Evolutionary conservation across 1,140 invertebrate genomes (phyloP), one percentile per base, ranked within the genome.

Genomic region (Temnothorax nylanderi): DNA sequence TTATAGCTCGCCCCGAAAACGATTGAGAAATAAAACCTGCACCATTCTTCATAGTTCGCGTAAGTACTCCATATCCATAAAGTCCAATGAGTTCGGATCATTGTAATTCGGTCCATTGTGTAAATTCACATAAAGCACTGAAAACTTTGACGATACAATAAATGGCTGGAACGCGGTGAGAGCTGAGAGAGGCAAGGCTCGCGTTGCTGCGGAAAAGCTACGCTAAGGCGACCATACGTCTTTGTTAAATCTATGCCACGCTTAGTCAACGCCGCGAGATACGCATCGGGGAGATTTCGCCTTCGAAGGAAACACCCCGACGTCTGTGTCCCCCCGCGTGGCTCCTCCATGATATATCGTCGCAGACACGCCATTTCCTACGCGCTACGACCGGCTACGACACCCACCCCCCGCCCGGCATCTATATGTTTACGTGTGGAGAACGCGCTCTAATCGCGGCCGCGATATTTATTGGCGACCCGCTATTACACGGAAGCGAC

Each of bases 401-500:
- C 47, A 49, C 18, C 26, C 41, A 49, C 16, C 26, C 54, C 51
- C 18, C 13, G 4, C 37, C 37, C 3, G 37, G 26, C 13, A 32
- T 64, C 32, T 47, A 78, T 41, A 26, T 6, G 21, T 69, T 77
- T 78, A 49, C 64, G 26, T 64, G 32, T 26, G 18, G 37, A 26
- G 41, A 56, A 69, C 41, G 41, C 13, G 51, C 21, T 26, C 47
- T 65, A 86, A 86, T 86, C 84, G 84, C 41, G 47, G 11, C 54
- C 67, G 67, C 67, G 64, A 87, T 82, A 87, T 87, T 87, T 87
- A 87, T 87, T 74, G 85, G 78, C 67, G 77, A 37, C 16, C 26
- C 56, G 67, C 67, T 82, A 84, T 74, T 87, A 71, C 26, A 26
- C 85, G 67, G 67, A 87, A 87, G 67, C 77, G 85, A 77, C 77